These are phyloP conservation scores for Meiosimyza platycephala DNA, from an alignment of 2,888 invertebrate species.

Conservation along the genomic window DNA sequence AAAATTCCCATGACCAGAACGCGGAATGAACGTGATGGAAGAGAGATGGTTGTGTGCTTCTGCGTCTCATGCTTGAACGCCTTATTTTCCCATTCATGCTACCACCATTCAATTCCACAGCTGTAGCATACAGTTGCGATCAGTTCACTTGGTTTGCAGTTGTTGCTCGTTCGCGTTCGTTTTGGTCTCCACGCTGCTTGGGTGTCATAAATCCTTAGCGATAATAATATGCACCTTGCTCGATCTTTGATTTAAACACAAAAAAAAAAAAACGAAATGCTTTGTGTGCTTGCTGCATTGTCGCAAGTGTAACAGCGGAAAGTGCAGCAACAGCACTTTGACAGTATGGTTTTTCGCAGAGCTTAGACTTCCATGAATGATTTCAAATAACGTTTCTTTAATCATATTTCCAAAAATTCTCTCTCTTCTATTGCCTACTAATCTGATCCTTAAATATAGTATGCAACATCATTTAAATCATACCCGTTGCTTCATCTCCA, in stretches of 20 bases:
- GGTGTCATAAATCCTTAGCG: slow-evolving; percentile 63
- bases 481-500: background rate
- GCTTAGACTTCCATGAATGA: too few relatives aligned
- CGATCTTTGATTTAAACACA: background rate
- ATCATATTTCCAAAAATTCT: too few relatives aligned
- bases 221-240: slow-evolving; percentile 65
- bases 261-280: too few relatives aligned
- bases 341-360: too few relatives aligned
- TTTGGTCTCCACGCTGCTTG: slow-evolving; percentile 29
- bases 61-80: slow-evolving; percentile 9
- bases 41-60: background rate
- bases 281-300: too few relatives aligned
- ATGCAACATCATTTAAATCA: slow-evolving; percentile 17
- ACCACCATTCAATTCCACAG: slow-evolving; percentile 18
- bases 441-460: too few relatives aligned
- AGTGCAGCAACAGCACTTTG: too few relatives aligned
- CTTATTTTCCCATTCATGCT: slow-evolving; percentile 26
- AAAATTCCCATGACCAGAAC: slow-evolving; percentile 31
- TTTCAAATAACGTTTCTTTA: too few relatives aligned
- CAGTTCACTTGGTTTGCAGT: background rate
- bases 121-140: slow-evolving; percentile 25
- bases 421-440: too few relatives aligned
- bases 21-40: background rate
- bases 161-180: background rate
- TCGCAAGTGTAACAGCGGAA: too few relatives aligned